phyloP scores from a whole-genome alignment of 2,888 invertebrate genomes.

The Andricus curvator region DNA sequence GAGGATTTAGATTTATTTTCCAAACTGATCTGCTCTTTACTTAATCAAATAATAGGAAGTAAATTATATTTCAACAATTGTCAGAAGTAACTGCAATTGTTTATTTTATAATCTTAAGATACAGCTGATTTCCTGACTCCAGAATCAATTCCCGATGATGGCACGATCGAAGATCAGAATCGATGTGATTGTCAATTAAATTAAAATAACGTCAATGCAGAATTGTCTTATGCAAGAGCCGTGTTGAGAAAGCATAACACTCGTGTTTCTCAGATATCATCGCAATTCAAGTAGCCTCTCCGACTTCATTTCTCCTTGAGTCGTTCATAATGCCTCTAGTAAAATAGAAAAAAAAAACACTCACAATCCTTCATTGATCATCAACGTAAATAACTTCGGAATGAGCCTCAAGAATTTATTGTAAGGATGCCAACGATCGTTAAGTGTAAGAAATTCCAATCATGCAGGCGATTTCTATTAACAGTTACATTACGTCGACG shows the following conservation, averaged over 20 bases:
- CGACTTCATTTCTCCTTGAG: conserved; percentile 50
- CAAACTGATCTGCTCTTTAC: no score
- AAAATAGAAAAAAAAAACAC: neutral
- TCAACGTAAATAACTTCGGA: conserved; percentile 35
- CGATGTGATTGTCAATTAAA: neutral
- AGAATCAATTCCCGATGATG: neutral
- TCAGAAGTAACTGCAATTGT: neutral
- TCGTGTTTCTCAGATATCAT: conserved; percentile 56
- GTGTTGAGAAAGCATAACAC: conserved; percentile 76
- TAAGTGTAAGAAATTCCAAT: neutral
- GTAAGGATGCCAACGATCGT: conserved; percentile 16
- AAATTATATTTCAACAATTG: no score
- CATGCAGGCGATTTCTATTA: conserved; percentile 6
- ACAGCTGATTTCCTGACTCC: neutral
- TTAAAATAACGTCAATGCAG: conserved; percentile 22
- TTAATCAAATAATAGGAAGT: no score
- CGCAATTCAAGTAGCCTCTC: conserved; percentile 53
- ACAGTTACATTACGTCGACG: conserved; percentile 15
- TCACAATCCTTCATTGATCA: conserved; percentile 24
- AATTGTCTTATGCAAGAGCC: conserved; percentile 44
- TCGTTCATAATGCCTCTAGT: conserved; percentile 34
- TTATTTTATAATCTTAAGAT: neutral
- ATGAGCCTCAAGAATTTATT: conserved; percentile 10
- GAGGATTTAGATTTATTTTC: no score
- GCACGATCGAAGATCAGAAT: neutral